Conservation (phyloP, 1,140 invertebrate species). For the Chymomyza costata region DNA sequence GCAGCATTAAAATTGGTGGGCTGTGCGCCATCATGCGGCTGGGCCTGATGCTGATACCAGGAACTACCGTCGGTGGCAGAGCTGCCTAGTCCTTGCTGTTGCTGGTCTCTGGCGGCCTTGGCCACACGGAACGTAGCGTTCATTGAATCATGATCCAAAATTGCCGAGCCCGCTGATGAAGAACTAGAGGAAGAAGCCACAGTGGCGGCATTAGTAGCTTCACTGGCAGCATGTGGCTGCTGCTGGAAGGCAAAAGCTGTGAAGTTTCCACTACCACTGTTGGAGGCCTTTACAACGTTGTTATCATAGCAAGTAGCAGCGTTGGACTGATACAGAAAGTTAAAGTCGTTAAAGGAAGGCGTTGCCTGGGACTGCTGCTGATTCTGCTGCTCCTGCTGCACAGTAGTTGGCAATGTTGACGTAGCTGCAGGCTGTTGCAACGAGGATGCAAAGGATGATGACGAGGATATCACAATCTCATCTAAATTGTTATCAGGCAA, state of each 20-base stretch:
- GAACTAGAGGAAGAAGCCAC: constrained; percentile 62
- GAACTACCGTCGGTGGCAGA: constrained; percentile 7
- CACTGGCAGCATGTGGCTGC: constrained; percentile 42
- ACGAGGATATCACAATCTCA: constrained; percentile 69
- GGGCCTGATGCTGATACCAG: constrained; percentile 19
- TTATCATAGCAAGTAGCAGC: constrained; percentile 16
- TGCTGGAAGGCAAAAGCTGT: constrained; percentile 44
- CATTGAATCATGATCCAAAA: constrained; percentile 57
- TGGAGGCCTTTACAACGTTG: too few relatives aligned
- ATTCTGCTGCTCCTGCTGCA: constrained; percentile 4
- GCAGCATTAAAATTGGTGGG: constrained; percentile 59
- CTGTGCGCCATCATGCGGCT: constrained; percentile 35
- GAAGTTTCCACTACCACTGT: constrained; percentile 29
- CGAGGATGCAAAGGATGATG: constrained; percentile 57
- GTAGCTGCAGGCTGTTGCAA: constrained; percentile 18
- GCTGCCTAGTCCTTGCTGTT: constrained; percentile 23
- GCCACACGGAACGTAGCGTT: constrained; percentile 52
- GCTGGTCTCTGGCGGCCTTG: constrained; percentile 47
- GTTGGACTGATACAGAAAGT: constrained; percentile 52
- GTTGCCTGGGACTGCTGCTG: constrained; percentile 12
- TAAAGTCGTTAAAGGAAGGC: constrained; percentile 44
- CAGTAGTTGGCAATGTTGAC: constrained; percentile 2
- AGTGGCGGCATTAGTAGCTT: constrained; percentile 65
- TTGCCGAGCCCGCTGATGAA: constrained; percentile 24
- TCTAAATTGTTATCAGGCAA: constrained; percentile 59